Conservation (phyloP, 1,140 invertebrate genomes). For the Oncopodura yosiiana region DNA sequence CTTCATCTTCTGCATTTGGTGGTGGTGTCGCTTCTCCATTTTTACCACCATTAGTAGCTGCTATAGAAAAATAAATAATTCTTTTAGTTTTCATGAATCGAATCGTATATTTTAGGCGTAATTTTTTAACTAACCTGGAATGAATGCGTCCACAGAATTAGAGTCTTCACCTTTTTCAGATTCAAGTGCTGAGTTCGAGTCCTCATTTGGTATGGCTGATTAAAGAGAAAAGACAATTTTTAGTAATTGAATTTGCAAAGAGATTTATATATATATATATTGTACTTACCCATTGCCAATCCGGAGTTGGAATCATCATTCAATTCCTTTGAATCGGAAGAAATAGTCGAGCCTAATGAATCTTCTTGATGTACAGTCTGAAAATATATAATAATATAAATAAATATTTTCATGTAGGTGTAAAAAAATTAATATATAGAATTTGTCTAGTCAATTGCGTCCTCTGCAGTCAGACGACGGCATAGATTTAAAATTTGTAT, state of each 20-base stretch:
- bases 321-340: slow-evolving; percentile 29
- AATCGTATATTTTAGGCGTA: neutral
- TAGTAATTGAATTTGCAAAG: neutral
- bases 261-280: neutral
- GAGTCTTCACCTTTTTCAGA: slow-evolving; percentile 24
- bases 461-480: no score
- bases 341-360: slow-evolving; percentile 31
- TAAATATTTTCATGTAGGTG: no score
- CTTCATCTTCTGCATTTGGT: slow-evolving; percentile 1
- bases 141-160: slow-evolving; percentile 21
- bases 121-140: slow-evolving; percentile 9
- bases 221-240: neutral
- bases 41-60: neutral
- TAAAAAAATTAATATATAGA: no score
- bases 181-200: slow-evolving; percentile 20
- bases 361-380: slow-evolving; percentile 28
- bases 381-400: neutral
- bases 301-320: slow-evolving; percentile 26
- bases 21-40: slow-evolving; percentile 11
- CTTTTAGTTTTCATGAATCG: neutral
- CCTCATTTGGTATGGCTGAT: slow-evolving; percentile 16
- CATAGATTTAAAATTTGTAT: no score
- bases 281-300: neutral
- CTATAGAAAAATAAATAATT: slow-evolving; percentile 1
- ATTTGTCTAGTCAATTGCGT: no score